A percentile compares a stretch with the other conserved stretches of the same genome.
phyloP scores from a whole-genome alignment of 2,113 vertebrate species.

The Vidua macroura region DNA sequence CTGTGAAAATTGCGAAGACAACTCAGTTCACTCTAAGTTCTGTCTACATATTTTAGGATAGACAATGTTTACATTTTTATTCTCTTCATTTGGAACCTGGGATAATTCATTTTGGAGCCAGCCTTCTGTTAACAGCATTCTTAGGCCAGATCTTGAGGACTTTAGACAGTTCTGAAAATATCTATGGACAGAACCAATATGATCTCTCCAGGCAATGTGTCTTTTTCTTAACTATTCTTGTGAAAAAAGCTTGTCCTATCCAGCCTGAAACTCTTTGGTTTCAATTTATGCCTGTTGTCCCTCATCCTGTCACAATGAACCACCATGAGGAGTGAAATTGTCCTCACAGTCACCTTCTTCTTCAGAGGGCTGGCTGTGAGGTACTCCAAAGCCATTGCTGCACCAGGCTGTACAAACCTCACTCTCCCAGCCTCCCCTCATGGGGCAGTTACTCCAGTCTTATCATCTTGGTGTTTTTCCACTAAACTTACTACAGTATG shows the following conservation, averaged over 20 bases:
- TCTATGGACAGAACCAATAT: not conserved
- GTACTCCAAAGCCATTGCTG: not conserved
- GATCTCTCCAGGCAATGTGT: not conserved
- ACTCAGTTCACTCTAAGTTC: not conserved
- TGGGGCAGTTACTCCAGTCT: not conserved
- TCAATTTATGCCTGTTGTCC: not conserved
- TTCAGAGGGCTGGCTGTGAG: fast-evolving
- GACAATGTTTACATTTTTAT: not conserved
- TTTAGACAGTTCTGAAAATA: not conserved
- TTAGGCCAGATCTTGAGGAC: not conserved
- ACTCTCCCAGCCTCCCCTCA: not conserved
- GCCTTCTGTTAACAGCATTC: not conserved
- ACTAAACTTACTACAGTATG: not conserved
- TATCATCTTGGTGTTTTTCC: not conserved
- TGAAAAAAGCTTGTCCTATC: not conserved
- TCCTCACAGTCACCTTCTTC: not conserved
- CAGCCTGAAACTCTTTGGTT: not conserved
- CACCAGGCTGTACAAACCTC: not conserved
- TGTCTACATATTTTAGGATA: not conserved
- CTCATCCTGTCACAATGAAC: not conserved
- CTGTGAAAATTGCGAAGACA: not conserved
- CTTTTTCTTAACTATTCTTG: not conserved
- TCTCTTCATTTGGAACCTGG: not conserved
- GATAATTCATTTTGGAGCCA: not conserved
- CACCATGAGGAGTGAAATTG: not conserved